Evolutionary conservation across 1,140 invertebrate species (phyloP).

Genomic region (Drosophila kepulauana): DNA sequence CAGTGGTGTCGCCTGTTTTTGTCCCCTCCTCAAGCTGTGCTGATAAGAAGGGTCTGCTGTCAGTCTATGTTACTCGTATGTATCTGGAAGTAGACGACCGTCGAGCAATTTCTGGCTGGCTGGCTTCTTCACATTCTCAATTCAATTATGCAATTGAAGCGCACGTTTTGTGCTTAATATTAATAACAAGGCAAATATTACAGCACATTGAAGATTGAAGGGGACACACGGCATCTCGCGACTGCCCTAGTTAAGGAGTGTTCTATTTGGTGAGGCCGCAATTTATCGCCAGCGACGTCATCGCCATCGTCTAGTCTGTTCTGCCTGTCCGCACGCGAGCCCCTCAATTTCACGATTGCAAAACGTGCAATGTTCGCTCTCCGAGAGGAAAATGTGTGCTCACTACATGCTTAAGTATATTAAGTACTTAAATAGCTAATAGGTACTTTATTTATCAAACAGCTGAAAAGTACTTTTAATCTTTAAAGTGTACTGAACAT

Average conservation of each 20-base stretch:
- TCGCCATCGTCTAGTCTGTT: neutral
- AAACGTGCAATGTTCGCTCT: slow-evolving; percentile 33
- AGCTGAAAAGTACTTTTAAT: no score
- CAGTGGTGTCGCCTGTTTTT: slow-evolving; percentile 19
- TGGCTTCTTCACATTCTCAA: slow-evolving; percentile 19
- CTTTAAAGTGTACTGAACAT: no score
- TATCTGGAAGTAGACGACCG: slow-evolving; percentile 26
- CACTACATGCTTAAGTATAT: neutral
- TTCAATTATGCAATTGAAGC: slow-evolving; percentile 52
- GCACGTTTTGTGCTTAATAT: slow-evolving; percentile 20
- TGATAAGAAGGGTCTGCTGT: slow-evolving; percentile 47
- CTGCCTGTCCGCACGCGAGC: slow-evolving; percentile 24
- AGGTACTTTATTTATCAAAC: no score
- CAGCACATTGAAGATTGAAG: slow-evolving; percentile 8
- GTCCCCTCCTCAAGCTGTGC: slow-evolving; percentile 22
- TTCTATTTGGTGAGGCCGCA: slow-evolving; percentile 29
- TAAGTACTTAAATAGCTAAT: no score
- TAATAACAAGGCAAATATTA: slow-evolving; percentile 51
- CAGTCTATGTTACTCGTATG: neutral
- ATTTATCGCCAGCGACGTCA: slow-evolving; percentile 46
- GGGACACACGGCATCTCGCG: slow-evolving; percentile 5
- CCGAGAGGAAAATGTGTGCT: slow-evolving; percentile 6
- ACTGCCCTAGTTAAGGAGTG: slow-evolving; percentile 45
- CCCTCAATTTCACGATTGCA: slow-evolving; percentile 26
- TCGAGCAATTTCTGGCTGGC: slow-evolving; percentile 47